Evolutionary conservation across 2,797 vertebrate species (phyloP).

Genomic region (Cirrhinus mrigala): DNA sequence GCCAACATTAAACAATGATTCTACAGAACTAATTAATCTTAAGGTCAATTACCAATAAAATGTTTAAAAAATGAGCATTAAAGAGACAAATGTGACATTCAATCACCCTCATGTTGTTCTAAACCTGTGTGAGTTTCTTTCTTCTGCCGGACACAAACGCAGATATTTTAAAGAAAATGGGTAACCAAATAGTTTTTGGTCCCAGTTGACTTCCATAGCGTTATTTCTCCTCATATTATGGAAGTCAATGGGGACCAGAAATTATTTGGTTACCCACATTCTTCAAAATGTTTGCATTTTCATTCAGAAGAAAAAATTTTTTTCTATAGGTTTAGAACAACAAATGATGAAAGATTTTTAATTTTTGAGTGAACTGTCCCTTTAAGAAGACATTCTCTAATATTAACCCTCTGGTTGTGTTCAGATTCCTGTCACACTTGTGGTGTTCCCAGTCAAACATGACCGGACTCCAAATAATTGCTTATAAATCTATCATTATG

Average conservation of each 20-base stretch:
- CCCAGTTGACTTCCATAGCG: too few species aligned
- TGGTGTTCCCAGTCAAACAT: too few species aligned
- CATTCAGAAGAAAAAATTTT: background rate
- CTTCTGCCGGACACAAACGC: background rate
- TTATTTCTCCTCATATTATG: background rate
- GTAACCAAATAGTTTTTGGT: background rate
- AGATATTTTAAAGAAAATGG: background rate
- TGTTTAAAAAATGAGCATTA: background rate
- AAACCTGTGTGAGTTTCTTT: background rate
- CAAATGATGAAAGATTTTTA: background rate
- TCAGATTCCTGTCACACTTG: too few species aligned
- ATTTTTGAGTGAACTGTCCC: background rate
- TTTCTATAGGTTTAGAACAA: background rate
- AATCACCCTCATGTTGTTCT: background rate
- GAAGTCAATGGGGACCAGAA: background rate
- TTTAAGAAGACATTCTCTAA: background rate
- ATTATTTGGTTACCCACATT: background rate
- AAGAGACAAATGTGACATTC: background rate
- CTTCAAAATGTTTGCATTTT: background rate
- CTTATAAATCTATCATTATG: too few species aligned
- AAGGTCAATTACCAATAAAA: background rate
- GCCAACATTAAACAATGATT: background rate
- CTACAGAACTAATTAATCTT: background rate
- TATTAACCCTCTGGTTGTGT: too few species aligned
- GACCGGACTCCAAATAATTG: too few species aligned